phyloP scores from a whole-genome alignment of 2,113 vertebrate species.

The Mugil cephalus region DNA sequence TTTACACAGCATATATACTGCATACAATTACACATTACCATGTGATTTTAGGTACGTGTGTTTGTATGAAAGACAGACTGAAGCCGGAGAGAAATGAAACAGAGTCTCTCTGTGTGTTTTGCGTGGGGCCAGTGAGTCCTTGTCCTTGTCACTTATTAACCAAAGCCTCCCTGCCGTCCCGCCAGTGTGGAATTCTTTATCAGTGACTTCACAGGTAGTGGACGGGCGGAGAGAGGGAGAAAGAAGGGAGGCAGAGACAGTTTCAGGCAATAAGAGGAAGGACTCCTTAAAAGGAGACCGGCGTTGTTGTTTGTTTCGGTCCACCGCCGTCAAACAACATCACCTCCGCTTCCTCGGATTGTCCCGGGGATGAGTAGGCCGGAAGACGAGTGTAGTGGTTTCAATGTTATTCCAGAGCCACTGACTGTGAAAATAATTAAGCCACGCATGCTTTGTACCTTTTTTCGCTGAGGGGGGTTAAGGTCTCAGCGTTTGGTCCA shows the following conservation, averaged over 20 bases:
- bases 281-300: conserved; percentile 69
- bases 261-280: conserved; percentile 36
- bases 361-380: conserved; percentile 52
- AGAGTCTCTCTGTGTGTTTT: conserved; percentile 11
- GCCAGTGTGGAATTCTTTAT: conserved; percentile 67
- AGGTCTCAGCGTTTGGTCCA: conserved; percentile 8
- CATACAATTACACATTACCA: conserved; percentile 7
- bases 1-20: too few species aligned
- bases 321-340: conserved; percentile 24
- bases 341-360: conserved; percentile 69
- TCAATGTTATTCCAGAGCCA: conserved; percentile 9
- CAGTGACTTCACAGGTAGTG: conserved; percentile 69
- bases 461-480: neutral
- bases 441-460: neutral
- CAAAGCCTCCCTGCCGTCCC: conserved; percentile 38
- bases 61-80: conserved; percentile 11
- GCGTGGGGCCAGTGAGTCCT: conserved; percentile 11
- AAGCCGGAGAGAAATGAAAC: conserved; percentile 8
- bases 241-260: neutral
- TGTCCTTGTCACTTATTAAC: conserved; percentile 80
- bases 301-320: conserved; percentile 43
- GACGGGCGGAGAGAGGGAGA: conserved; percentile 15
- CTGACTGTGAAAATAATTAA: conserved; percentile 14
- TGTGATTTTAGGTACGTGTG: neutral
- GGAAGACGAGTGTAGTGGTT: conserved; percentile 17